phyloP scores from a whole-genome alignment of 2,888 invertebrate species.

The Aphidius colemani region DNA sequence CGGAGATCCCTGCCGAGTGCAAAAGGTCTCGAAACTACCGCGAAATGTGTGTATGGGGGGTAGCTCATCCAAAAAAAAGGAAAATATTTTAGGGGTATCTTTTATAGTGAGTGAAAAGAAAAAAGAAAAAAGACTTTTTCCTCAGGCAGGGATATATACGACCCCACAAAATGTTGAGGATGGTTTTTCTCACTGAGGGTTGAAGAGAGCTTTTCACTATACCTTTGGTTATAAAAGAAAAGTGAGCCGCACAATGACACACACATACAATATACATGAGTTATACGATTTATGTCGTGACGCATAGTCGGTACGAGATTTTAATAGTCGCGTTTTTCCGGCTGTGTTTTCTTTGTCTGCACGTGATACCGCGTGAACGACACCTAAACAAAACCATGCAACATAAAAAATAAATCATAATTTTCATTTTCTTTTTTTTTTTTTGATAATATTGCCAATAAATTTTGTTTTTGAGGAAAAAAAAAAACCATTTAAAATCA shows the following conservation, averaged over 20 bases:
- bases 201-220: slow-evolving; percentile 19
- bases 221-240: slow-evolving; percentile 17
- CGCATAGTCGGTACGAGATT: slow-evolving; percentile 22
- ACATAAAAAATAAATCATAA: too few relatives aligned
- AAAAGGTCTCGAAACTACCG: slow-evolving; percentile 42
- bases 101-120: slow-evolving; percentile 15
- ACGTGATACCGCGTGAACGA: slow-evolving; percentile 1
- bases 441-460: too few relatives aligned
- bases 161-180: too few relatives aligned
- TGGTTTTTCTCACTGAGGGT: not conserved
- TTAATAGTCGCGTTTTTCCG: slow-evolving; percentile 16
- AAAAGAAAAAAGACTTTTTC: slow-evolving; percentile 1
- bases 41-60: slow-evolving; percentile 26
- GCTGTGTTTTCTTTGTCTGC: slow-evolving; percentile 22
- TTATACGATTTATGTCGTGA: slow-evolving; percentile 27
- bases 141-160: not conserved
- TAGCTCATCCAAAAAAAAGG: slow-evolving; percentile 15
- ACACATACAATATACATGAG: not conserved
- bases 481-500: too few relatives aligned
- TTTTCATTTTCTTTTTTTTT: too few relatives aligned
- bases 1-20: slow-evolving; percentile 39
- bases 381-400: too few relatives aligned
- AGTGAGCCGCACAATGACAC: slow-evolving; percentile 17
- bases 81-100: slow-evolving; percentile 11
- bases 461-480: too few relatives aligned